Evolutionary conservation across 2,797 vertebrate genomes (phyloP).

Genomic region (Epinephelus awoara): DNA sequence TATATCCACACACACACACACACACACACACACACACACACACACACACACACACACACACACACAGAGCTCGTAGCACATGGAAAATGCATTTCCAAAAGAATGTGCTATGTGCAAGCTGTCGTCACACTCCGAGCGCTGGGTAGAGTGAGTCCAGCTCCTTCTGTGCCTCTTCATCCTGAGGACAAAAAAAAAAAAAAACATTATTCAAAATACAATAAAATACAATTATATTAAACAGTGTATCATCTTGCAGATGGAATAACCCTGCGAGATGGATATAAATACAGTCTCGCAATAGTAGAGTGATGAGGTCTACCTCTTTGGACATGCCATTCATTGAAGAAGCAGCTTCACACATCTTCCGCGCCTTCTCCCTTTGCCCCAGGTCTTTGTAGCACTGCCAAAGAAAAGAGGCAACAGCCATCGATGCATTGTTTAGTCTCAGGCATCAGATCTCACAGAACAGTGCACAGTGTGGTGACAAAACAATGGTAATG

Average conservation of each 20-base stretch:
- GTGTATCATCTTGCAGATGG: not conserved
- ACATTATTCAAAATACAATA: not conserved
- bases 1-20: not conserved
- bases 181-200: slow-evolving; percentile 7
- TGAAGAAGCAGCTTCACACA: slow-evolving; percentile 89
- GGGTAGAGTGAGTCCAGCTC: slow-evolving; percentile 83
- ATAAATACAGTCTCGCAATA: not conserved
- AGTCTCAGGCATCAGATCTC: not conserved
- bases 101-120: not conserved
- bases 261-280: not conserved
- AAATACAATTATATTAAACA: not conserved
- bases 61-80: not conserved
- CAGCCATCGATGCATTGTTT: not conserved
- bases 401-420: slow-evolving; percentile 75
- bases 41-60: slow-evolving; percentile 1
- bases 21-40: slow-evolving; percentile 24
- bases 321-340: slow-evolving; percentile 87
- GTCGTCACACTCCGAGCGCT: slow-evolving; percentile 72
- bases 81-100: slow-evolving; percentile 15
- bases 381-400: slow-evolving; percentile 93
- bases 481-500: not conserved
- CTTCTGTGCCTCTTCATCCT: slow-evolving; percentile 88
- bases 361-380: slow-evolving; percentile 84
- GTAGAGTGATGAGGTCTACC: slow-evolving; percentile 76
- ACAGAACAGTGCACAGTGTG: not conserved